Evolutionary conservation across 1,140 invertebrate species (phyloP).

Genomic region (Megathymus violae): DNA sequence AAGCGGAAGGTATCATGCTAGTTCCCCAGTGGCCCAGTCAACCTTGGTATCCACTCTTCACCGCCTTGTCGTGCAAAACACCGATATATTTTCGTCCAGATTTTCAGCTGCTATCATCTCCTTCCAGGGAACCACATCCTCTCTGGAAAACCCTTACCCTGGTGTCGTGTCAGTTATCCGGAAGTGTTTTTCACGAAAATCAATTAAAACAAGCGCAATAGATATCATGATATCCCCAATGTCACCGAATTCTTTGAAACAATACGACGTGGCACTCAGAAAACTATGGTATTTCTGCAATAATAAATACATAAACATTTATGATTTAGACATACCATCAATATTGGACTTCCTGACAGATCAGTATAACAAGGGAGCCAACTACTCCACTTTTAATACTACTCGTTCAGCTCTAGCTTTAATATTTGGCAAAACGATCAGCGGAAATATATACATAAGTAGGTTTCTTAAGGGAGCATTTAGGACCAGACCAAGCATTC

Average conservation of each 20-base stretch:
- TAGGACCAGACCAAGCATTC: background rate
- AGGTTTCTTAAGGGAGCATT: background rate
- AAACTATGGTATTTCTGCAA: too few relatives aligned
- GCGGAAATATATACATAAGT: background rate
- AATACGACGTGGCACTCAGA: too few relatives aligned
- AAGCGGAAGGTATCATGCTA: constrained; percentile 34
- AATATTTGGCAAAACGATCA: background rate
- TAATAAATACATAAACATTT: too few relatives aligned
- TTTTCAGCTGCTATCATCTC: background rate
- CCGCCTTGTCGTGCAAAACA: background rate
- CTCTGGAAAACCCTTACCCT: background rate
- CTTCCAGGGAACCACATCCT: background rate
- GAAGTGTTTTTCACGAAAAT: too few relatives aligned
- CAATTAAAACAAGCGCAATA: too few relatives aligned
- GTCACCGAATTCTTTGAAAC: too few relatives aligned
- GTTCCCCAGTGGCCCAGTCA: constrained; percentile 40
- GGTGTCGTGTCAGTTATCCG: too few relatives aligned
- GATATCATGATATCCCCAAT: too few relatives aligned
- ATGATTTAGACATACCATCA: too few relatives aligned
- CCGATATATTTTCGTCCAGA: background rate
- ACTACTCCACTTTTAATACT: background rate
- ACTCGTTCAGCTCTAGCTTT: background rate
- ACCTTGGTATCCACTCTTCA: constrained; percentile 31
- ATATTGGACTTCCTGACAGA: background rate
- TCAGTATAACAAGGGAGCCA: background rate